Conservation (phyloP, 2,888 invertebrate species). For the Azorinus chamasolen region DNA sequence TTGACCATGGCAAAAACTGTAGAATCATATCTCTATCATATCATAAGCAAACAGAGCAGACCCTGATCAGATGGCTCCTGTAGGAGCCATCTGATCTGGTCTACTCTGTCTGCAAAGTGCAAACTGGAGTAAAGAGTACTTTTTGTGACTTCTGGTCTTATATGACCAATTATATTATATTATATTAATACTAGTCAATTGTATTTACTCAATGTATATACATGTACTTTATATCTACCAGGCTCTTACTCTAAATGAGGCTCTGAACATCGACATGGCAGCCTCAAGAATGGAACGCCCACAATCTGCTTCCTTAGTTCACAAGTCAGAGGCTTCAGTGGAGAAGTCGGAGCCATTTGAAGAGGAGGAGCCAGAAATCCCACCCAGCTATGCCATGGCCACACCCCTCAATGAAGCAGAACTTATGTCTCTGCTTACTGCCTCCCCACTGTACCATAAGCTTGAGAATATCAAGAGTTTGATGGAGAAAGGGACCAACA, state of each 20-base stretch:
- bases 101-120: too few relatives aligned
- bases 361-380: slow-evolving; percentile 58
- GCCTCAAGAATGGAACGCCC: slow-evolving; percentile 46
- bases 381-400: slow-evolving; percentile 78
- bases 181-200: too few relatives aligned
- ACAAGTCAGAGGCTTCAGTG: slow-evolving; percentile 16
- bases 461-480: slow-evolving; percentile 82
- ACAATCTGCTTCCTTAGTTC: slow-evolving; percentile 3
- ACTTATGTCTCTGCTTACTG: slow-evolving; percentile 82
- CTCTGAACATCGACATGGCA: slow-evolving; percentile 79
- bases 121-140: too few relatives aligned
- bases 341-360: slow-evolving; percentile 16
- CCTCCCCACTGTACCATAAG: slow-evolving; percentile 85
- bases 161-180: too few relatives aligned
- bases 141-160: too few relatives aligned
- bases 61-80: too few relatives aligned
- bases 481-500: slow-evolving; percentile 75
- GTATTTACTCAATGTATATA: too few relatives aligned
- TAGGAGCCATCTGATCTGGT: too few relatives aligned
- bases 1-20: too few relatives aligned
- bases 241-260: slow-evolving; percentile 82
- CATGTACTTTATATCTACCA: slow-evolving; percentile 47
- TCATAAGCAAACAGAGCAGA: too few relatives aligned
- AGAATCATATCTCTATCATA: too few relatives aligned
- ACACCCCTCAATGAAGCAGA: slow-evolving; percentile 84